phyloP scores from a whole-genome alignment of 2,113 vertebrate species.

The Dicrurus megarhynchus region DNA sequence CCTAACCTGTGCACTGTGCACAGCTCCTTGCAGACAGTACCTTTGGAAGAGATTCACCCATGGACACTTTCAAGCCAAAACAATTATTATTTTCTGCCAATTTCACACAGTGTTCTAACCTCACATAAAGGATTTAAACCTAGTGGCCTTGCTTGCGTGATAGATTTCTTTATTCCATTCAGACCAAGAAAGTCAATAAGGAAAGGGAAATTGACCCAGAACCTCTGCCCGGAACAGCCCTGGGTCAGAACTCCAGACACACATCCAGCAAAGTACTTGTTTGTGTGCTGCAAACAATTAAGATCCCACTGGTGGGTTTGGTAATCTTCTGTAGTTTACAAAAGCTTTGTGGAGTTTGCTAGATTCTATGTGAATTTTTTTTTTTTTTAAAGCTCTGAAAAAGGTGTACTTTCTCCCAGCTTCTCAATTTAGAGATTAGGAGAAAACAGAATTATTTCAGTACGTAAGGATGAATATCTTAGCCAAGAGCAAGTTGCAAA shows the following conservation, averaged over 20 bases:
- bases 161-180: not conserved
- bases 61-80: not conserved
- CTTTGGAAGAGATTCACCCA: not conserved
- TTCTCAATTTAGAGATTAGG: not conserved
- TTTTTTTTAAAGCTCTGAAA: not conserved
- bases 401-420: not conserved
- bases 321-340: not conserved
- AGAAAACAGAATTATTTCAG: not conserved
- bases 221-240: not conserved
- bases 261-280: not conserved
- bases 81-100: not conserved
- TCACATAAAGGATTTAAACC: not conserved
- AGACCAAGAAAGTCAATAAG: not conserved
- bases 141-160: not conserved
- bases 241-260: not conserved
- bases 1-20: not conserved
- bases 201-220: not conserved
- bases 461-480: conserved; percentile 30
- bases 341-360: not conserved
- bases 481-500: conserved; percentile 33
- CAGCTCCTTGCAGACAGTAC: not conserved
- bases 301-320: not conserved
- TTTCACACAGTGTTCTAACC: not conserved
- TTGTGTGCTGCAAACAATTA: not conserved
- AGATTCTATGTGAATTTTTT: not conserved